Conservation (phyloP, 23 tunicate species). For the Aplidium turbinatum region DNA sequence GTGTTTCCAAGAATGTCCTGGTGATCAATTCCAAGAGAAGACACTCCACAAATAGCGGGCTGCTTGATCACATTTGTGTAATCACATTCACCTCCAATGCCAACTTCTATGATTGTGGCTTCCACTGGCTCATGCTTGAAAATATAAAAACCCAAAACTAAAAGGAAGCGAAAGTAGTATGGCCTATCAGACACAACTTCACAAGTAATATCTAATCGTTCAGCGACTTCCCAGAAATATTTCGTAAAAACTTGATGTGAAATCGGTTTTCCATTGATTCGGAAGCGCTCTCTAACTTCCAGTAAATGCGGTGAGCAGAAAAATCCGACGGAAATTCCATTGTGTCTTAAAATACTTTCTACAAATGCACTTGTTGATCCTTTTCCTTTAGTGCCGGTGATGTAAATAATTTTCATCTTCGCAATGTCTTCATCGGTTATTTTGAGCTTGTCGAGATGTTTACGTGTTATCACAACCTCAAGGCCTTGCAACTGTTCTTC, state of each 20-base stretch:
- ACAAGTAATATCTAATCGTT: conserved; percentile 27
- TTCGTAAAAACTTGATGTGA: conserved; percentile 41
- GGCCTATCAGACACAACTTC: conserved; percentile 32
- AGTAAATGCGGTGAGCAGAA: conserved; percentile 77
- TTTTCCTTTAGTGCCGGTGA: conserved; percentile 83
- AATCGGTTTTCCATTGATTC: conserved; percentile 76
- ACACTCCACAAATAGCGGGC: conserved; percentile 63
- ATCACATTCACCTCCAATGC: conserved; percentile 79
- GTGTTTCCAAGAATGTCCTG: conserved; percentile 55
- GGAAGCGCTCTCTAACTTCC: conserved; percentile 72
- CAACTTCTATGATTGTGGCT: conserved; percentile 82
- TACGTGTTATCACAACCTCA: conserved; percentile 47
- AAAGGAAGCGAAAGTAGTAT: conserved; percentile 64
- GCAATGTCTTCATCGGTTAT: conserved; percentile 43
- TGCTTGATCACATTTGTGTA: conserved; percentile 57
- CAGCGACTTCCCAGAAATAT: conserved; percentile 57
- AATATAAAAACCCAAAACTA: conserved; percentile 57
- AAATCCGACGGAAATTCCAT: conserved; percentile 74
- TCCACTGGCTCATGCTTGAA: conserved; percentile 56
- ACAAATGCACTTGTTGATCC: conserved; percentile 88
- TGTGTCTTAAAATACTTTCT: conserved; percentile 66
- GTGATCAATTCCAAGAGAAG: conserved; percentile 76
- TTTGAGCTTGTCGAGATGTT: conserved; percentile 28
- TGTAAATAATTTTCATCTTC: conserved; percentile 39
- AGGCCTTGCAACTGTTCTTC: conserved; percentile 30